Conservation (phyloP, 2,113 vertebrate species). For the Corythornis madagascariensis region DNA sequence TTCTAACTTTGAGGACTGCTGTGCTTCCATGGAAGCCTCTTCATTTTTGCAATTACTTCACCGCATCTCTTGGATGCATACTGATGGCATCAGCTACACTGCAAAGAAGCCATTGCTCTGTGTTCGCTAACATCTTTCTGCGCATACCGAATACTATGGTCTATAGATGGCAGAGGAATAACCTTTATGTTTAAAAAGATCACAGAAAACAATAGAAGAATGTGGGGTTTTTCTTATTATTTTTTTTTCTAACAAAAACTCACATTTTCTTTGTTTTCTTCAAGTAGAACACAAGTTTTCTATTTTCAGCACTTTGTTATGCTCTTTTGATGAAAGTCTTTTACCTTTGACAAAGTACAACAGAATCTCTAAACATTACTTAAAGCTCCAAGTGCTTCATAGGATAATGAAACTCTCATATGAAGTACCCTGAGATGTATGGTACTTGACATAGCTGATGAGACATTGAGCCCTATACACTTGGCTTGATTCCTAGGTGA, state of each 20-base stretch:
- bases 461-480: not conserved
- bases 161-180: not conserved
- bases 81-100: not conserved
- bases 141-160: not conserved
- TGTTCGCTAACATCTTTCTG: not conserved
- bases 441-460: not conserved
- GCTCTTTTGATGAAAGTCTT: not conserved
- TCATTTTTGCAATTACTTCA: not conserved
- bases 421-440: not conserved
- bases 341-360: not conserved
- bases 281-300: not conserved
- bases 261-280: not conserved
- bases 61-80: not conserved
- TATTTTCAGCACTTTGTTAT: not conserved
- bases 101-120: not conserved
- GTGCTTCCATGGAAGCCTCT: not conserved
- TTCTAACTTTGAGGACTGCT: fast-evolving
- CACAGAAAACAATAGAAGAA: not conserved
- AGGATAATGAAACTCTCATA: not conserved
- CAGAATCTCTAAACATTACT: not conserved
- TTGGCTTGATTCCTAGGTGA: not conserved
- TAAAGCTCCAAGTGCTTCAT: not conserved
- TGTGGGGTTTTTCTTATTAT: not conserved
- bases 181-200: not conserved
- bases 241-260: not conserved